Conservation (phyloP, 2,888 invertebrate species). For the Tethea ocularis region DNA sequence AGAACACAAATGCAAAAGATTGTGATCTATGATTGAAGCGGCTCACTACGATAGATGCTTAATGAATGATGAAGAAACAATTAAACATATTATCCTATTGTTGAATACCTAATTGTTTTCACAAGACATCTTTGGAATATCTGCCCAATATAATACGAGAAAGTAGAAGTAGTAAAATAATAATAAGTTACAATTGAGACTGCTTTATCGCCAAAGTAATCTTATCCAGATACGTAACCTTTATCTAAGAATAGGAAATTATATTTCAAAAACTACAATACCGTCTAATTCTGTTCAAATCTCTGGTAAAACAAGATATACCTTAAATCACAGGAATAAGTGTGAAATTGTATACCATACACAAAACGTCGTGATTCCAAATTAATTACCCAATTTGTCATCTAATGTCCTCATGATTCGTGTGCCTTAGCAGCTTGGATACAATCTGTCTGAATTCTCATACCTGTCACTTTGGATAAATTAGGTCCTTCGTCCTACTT, state of each 20-base stretch:
- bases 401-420: constrained; percentile 40
- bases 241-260: neutral
- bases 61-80: neutral
- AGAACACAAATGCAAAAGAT: neutral
- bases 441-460: constrained; percentile 50
- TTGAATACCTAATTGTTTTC: neutral
- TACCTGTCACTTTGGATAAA: constrained; percentile 66
- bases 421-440: constrained; percentile 36
- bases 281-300: neutral
- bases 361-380: constrained; percentile 47
- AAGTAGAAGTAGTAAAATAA: neutral
- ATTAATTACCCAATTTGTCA: constrained; percentile 71
- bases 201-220: neutral
- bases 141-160: neutral
- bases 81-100: neutral
- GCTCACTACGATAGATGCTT: neutral
- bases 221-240: neutral
- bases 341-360: neutral
- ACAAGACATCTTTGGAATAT: neutral
- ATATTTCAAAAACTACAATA: neutral
- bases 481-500: constrained; percentile 58
- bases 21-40: neutral
- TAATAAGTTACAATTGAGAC: neutral
- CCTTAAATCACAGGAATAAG: constrained; percentile 24
- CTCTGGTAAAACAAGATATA: neutral